Percentiles rank a stretch among this genome's conserved stretches.
Evolutionary conservation across 2,888 invertebrate species (phyloP).

Genomic region (Lochmaea crataegi): DNA sequence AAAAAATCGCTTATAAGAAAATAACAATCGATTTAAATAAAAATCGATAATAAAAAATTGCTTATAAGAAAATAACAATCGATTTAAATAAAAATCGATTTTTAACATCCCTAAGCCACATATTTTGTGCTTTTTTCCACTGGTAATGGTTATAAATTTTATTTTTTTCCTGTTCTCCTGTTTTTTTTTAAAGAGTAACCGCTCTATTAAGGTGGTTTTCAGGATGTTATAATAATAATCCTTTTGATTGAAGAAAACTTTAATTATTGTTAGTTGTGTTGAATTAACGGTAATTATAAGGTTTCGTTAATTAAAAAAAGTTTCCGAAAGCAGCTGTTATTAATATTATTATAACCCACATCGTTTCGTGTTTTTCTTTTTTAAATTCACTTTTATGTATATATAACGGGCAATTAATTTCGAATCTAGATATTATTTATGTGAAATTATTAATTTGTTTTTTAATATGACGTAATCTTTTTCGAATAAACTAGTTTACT

Average conservation of each 20-base stretch:
- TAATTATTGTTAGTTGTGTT: background rate
- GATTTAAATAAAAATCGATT: too few species aligned
- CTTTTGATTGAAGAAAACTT: background rate
- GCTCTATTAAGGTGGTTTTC: background rate
- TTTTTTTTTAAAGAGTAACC: background rate
- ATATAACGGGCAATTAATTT: background rate
- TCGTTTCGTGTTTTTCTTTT: background rate
- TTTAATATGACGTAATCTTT: background rate
- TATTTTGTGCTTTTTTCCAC: too few species aligned
- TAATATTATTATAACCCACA: background rate
- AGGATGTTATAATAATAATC: constrained; percentile 3
- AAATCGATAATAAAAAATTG: too few species aligned
- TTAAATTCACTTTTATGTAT: background rate
- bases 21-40: too few species aligned
- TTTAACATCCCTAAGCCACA: too few species aligned
- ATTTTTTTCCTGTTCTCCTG: background rate
- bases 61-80: too few species aligned
- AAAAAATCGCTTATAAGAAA: too few species aligned
- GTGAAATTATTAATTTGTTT: background rate
- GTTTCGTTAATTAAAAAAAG: background rate
- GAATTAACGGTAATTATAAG: constrained; percentile 1
- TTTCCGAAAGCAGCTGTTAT: background rate
- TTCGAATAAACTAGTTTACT: background rate
- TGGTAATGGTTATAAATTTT: background rate
- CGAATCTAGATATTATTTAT: background rate